Evolutionary conservation across 2,888 invertebrate species (phyloP), one percentile per base, ranked within the genome.

Genomic region (Syrista parreyssii): DNA sequence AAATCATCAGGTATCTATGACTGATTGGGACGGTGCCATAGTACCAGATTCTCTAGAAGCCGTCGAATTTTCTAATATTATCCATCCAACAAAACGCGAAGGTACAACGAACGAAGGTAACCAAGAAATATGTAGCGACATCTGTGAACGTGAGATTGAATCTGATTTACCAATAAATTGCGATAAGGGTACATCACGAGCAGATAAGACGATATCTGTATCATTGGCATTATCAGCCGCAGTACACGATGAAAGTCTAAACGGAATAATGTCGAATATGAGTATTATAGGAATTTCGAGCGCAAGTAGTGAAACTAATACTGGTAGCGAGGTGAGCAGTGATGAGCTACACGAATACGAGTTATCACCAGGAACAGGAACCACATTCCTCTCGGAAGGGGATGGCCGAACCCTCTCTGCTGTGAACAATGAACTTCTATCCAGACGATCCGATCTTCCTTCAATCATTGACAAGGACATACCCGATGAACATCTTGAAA

Each of bases 41-140:
- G 88, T 88, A 68, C 90, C 90, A 1, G 91, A 91, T 82, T 91
- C 91, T 2, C 80, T 91, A 23, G 91, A 91, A 78, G 82, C 88
- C 4, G 77, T 75, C 35, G 75, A 78, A 71, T 71, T 31, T 72
- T 55, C 30, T 72, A 69, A 31, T 73, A 76, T 75, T 74, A 1
- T 71, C 1, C 31, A 31, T 32, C 32, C 32, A 12, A 33, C 71
- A 1, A 71, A 71, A 12, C 1, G 12, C 31, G 71, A 31, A 6
- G 71, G n/a, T 32, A 31, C 12, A 33, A 9, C 32, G 33, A 33
- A 15, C 0, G 71, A 31, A 11, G 32, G 32, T 31, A 32, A 31
- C 15, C 31, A 33, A 15, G 55, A 55, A 55, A 31, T 71, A 32
- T 15, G 12, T 32, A 12, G 71, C 71, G 71, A 71, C 71, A 71